Base-by-base conservation (phyloP, 1,140 invertebrate species). In the Trinorchestia longiramus region DNA sequence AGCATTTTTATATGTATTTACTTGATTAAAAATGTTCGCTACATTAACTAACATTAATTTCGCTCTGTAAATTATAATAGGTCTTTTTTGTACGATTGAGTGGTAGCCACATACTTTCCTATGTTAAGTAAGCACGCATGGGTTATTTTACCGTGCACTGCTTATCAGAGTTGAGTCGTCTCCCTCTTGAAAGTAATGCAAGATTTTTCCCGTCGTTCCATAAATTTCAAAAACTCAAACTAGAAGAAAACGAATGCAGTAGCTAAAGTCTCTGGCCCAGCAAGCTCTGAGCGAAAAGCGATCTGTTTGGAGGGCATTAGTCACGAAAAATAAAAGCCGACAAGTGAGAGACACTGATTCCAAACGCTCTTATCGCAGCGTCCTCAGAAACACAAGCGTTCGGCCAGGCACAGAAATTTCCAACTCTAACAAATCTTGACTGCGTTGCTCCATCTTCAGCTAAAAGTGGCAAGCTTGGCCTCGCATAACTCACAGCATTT, bases 231-330 rank as follows among this genome's bases (percentile, higher is more conserved):
- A 36, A 77, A 11, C 15, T 77, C 36, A 11, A 77, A 23, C 62
- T 36, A 11, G 28, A 36, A 11, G 28, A 77, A 23, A 77, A 77
- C 62, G 62, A 77, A 77, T 77, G 28, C 62, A 36, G 62, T 28
- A 77, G 62, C 62, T 3, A 77, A 77, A 77, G 62, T 77, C 62
- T 77, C 62, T 77, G 62, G 62, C 11, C 28, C 62, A 3, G 62
- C 62, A 77, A 77, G 62, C 36, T 28, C 11, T 77, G 62, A 77
- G 62, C 88, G 43, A 43, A 90, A 43, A 47, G 92, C 92, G 92
- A 94, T 94, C 92, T 94, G 92, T 94, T 94, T 94, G 43, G 92
- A 19, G 44, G 44, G 92, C 92, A 94, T 94, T 94, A 94, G 92
- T 94, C 92, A 94, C 92, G 6, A n/a, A 6, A 94, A 94, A 94